Conservation (phyloP, 2,113 vertebrate genomes). For the Cathartes aura region DNA sequence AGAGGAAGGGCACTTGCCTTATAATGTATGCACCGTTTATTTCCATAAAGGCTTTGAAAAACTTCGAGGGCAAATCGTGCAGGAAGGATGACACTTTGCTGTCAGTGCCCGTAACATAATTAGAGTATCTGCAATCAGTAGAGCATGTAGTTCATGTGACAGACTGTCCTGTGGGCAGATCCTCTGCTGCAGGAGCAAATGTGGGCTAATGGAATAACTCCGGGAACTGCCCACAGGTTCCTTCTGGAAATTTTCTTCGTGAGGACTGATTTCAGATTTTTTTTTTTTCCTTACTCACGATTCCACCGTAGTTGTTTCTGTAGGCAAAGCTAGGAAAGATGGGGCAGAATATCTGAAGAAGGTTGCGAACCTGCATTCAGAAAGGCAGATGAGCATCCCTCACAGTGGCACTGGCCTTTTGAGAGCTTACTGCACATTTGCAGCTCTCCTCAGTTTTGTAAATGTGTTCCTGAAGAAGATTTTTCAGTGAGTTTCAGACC, state of each 20-base stretch:
- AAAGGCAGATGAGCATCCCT: background rate
- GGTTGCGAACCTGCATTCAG: background rate
- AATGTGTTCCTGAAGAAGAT: background rate
- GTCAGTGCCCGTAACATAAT: slow-evolving; percentile 28
- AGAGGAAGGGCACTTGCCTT: background rate
- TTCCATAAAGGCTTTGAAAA: slow-evolving; percentile 35
- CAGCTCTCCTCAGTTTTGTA: background rate
- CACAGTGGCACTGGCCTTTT: background rate
- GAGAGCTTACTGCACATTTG: background rate
- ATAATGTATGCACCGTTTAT: background rate
- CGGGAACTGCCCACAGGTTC: background rate
- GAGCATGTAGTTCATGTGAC: slow-evolving; percentile 42
- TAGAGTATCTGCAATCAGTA: slow-evolving; percentile 3
- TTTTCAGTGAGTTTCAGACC: background rate
- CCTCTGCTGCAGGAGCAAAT: background rate
- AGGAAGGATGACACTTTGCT: background rate
- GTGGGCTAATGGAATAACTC: slow-evolving; percentile 27
- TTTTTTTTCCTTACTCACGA: background rate
- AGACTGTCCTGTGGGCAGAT: slow-evolving; percentile 38
- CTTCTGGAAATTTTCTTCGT: background rate
- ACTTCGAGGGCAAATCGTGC: background rate
- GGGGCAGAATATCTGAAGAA: background rate
- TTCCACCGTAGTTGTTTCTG: background rate
- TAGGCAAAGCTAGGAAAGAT: background rate
- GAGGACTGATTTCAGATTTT: background rate